phyloP scores from a whole-genome alignment of 2,113 vertebrate genomes.

The Alectura lathami region DNA sequence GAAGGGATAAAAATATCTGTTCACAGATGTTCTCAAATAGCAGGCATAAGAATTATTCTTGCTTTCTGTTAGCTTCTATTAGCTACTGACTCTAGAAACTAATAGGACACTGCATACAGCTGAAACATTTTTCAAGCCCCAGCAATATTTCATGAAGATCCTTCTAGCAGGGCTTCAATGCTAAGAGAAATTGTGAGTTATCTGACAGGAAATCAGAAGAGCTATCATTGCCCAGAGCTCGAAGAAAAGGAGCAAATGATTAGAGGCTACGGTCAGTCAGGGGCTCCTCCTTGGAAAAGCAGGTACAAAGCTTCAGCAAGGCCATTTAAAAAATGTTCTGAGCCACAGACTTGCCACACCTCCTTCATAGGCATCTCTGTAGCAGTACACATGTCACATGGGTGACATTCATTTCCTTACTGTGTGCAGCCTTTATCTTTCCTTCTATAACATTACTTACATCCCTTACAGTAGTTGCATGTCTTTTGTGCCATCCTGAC shows the following conservation, averaged over 20 bases:
- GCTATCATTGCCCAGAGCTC: neutral
- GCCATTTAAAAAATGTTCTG: neutral
- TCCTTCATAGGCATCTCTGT: neutral
- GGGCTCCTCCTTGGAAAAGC: neutral
- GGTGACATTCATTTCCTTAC: neutral
- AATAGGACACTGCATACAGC: neutral
- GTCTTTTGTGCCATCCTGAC: neutral
- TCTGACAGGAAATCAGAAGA: neutral
- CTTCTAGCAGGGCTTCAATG: neutral
- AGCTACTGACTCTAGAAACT: slow-evolving; percentile 14
- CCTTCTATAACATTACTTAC: neutral
- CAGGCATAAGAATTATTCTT: neutral
- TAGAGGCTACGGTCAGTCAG: neutral
- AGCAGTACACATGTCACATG: neutral
- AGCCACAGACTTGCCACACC: neutral
- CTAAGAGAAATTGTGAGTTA: neutral
- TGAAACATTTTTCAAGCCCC: neutral
- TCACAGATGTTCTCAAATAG: slow-evolving; percentile 28
- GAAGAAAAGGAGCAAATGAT: neutral
- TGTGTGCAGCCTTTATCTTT: neutral
- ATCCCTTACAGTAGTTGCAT: neutral
- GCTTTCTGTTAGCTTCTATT: neutral
- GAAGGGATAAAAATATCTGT: slow-evolving; percentile 44
- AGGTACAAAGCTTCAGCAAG: neutral
- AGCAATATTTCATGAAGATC: neutral